Evolutionary conservation across 1,140 invertebrate species (phyloP), one percentile per base, ranked within the genome.

Genomic region (Ostrea denselamellosa): DNA sequence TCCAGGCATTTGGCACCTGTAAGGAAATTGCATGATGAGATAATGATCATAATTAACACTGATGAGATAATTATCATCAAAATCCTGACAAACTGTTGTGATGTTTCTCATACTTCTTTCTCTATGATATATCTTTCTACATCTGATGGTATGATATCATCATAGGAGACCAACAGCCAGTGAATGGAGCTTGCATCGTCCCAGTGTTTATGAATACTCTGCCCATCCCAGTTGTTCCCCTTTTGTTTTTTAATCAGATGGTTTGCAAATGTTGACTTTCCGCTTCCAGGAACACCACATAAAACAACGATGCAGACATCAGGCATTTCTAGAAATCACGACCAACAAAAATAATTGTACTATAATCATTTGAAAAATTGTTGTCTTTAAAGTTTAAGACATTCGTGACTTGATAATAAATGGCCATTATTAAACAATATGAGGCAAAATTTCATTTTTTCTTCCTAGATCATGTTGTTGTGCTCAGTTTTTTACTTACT

Each of bases 1-100:
- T 92, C 91, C 91, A 92, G 17, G 44, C 28, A 14, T 90, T 88
- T 25, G 83, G 52, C 82, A 85, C 86, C 90, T 92, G 88, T 81
- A 86, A 88, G 17, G 28, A 28, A 62, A 62, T 19, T 19, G 17
- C n/a, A n/a, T 17, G 7, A n/a, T 19, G 2, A 58, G 14, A 17
- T 12, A 58, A 58, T 56, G 10, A 54, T 54, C 14, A 58, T 12
- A 58, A 58, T 62, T 62, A 17, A 62, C 56, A n/a, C 56, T 62
- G 0, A 19, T 7, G 5, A 1, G 34, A 44, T 44, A 44, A 44
- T 44, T 44, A 44, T 44, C 34, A 44, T 2, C 34, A 2, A 5
- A 44, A 44, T 44, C 5, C 34, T 44, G 34, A 44, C 34, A 44
- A 44, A 44, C 34, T 44, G n/a, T 62, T 62, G 5, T 19, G 0